Base-by-base conservation (phyloP, 2,888 invertebrate species). In the Baccha elongata region DNA sequence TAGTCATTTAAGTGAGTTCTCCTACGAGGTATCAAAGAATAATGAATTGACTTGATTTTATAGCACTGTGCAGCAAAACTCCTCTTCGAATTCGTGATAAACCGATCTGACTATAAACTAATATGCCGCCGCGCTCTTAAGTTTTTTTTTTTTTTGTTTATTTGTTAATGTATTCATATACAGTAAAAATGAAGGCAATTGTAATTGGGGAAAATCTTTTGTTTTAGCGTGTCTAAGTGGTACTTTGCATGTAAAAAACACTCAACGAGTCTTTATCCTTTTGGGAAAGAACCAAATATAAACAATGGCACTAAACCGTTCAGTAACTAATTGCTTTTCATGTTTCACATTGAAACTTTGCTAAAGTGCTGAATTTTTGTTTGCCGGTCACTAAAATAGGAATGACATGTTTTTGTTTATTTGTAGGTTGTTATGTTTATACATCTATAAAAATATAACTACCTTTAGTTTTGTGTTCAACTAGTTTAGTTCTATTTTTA, bases 71-170 rank as follows among this genome's bases (percentile, higher is more conserved):
- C 68, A 64, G 62, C 53, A 42, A 67, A n/a, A 80, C 68, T 74
- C 68, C 62, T 80, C 68, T 80, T 74, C 79, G 46, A 73, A 74
- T 80, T 68, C 62, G 62, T 80, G 73, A 80, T 80, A 74, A 68
- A 74, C 17, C 42, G 58, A 40, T 80, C 55, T 48, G 48, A 40
- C 42, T 73, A 64, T 74, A 80, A 68, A 80, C 64, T 62, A 68
- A 37, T 48, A 15, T 23, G 50, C 29, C 67, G 35, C 26, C 26
- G 11, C 42, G 8, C 55, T 17, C 19, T 13, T 23, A n/a, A n/a
- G 17, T 17, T 3, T 29, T 53, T 11, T 37, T 29, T n/a, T 42
- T 46, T 37, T 40, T 35, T 19, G 2, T n/a, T 40, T 53, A 26
- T 29, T 42, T 15, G 26, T 15, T 15, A 17, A 23, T n/a, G 48